phyloP scores from a whole-genome alignment of 2,797 vertebrate genomes.

The Catharus ustulatus region DNA sequence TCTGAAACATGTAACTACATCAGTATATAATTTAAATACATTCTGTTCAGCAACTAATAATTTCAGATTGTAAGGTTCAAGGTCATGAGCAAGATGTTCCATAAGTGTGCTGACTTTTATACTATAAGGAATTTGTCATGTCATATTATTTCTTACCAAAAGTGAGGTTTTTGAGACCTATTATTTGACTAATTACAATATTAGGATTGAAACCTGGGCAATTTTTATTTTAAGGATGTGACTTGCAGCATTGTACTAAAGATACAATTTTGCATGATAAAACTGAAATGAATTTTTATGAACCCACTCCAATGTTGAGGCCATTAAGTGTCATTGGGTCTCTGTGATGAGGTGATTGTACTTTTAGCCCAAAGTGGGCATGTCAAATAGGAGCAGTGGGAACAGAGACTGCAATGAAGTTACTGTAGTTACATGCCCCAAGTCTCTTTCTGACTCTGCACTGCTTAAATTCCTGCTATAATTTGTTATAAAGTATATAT shows the following conservation, averaged over 20 bases:
- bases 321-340: neutral
- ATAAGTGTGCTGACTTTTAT: neutral
- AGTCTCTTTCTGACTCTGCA: neutral
- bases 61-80: neutral
- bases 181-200: neutral
- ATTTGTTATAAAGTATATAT: neutral
- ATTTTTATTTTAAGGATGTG: neutral
- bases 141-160: neutral
- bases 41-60: neutral
- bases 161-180: neutral
- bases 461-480: neutral
- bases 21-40: neutral
- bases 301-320: neutral
- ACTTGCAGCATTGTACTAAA: neutral
- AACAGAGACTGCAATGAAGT: neutral
- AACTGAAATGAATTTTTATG: neutral
- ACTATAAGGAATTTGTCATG: neutral
- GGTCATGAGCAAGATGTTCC: neutral
- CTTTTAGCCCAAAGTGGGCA: neutral
- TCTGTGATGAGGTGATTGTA: neutral
- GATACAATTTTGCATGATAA: neutral
- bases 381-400: neutral
- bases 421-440: neutral
- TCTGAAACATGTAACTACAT: neutral
- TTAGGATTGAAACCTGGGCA: neutral